Evolutionary conservation across 1,140 invertebrate genomes (phyloP).

Genomic region (Amphibalanus amphitrite): DNA sequence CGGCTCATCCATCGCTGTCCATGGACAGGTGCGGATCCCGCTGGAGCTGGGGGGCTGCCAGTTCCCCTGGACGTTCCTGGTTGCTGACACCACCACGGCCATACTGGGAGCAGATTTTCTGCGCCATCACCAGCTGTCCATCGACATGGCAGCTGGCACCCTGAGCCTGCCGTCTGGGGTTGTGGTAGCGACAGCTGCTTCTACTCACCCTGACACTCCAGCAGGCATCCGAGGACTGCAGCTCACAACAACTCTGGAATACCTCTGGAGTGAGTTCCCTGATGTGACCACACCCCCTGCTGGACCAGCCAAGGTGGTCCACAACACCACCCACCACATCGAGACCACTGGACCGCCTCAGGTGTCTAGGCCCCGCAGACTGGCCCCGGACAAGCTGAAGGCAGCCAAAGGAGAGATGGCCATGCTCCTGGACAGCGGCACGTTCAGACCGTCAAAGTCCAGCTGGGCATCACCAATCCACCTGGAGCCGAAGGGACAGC

Average conservation of each 20-base stretch:
- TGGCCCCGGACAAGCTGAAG: constrained; percentile 19
- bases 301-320: background rate
- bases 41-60: constrained; percentile 2
- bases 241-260: too few relatives aligned
- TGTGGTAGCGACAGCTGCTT: too few relatives aligned
- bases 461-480: constrained; percentile 18
- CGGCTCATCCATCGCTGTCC: constrained; percentile 2
- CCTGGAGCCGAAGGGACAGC: constrained; percentile 17
- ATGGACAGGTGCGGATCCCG: background rate
- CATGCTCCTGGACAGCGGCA: constrained; percentile 14
- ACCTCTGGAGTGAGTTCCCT: too few relatives aligned
- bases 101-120: constrained; percentile 11
- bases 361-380: constrained; percentile 17
- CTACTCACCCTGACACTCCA: too few relatives aligned
- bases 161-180: too few relatives aligned
- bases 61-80: constrained; percentile 2
- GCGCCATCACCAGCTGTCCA: constrained; percentile 3
- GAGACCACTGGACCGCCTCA: constrained; percentile 8
- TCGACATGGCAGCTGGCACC: constrained; percentile 4
- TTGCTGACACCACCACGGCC: constrained; percentile 5
- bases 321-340: background rate
- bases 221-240: too few relatives aligned
- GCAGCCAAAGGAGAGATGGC: constrained; percentile 19
- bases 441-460: constrained; percentile 16
- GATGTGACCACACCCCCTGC: background rate